Percentiles rank a stretch among this genome's conserved stretches.
Conservation (phyloP, 35 echinoderm and acorn worm species). For the Ophiothrix spiculata region DNA sequence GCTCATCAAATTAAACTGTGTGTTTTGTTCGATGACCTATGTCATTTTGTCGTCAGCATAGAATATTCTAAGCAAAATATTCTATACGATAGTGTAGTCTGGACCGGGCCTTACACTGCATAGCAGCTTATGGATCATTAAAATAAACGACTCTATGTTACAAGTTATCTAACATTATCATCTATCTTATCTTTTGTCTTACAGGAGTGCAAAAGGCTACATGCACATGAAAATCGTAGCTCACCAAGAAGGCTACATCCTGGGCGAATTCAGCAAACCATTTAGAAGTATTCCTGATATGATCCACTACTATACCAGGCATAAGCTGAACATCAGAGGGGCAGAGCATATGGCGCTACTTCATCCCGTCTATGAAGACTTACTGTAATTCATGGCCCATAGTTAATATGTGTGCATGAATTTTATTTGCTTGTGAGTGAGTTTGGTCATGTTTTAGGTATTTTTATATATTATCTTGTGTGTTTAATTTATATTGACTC, state of each 20-base stretch:
- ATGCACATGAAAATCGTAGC: conserved; percentile 99
- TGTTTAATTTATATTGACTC: neutral
- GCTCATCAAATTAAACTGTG: no score
- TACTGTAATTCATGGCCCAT: conserved; percentile 56
- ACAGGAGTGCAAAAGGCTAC: conserved; percentile 95
- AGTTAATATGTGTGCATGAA: conserved; percentile 5
- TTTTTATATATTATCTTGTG: neutral
- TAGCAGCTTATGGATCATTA: no score
- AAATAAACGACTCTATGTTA: no score
- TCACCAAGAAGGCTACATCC: conserved; percentile 80
- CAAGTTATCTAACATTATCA: no score
- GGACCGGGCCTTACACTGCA: no score
- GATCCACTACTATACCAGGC: conserved; percentile 86
- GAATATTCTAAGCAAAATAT: no score
- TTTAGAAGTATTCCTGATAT: conserved; percentile 81
- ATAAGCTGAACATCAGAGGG: conserved; percentile 97
- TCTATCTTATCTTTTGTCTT: neutral
- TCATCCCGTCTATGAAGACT: conserved; percentile 69
- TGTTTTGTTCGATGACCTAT: no score
- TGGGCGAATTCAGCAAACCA: conserved; percentile 99
- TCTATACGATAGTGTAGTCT: no score
- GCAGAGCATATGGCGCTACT: conserved; percentile 96
- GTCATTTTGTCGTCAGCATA: no score
- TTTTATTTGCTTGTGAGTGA: conserved; percentile 16
- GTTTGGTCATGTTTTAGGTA: neutral